phyloP scores from a whole-genome alignment of 2,797 vertebrate genomes.

The Orientallactaga sibirica region DNA sequence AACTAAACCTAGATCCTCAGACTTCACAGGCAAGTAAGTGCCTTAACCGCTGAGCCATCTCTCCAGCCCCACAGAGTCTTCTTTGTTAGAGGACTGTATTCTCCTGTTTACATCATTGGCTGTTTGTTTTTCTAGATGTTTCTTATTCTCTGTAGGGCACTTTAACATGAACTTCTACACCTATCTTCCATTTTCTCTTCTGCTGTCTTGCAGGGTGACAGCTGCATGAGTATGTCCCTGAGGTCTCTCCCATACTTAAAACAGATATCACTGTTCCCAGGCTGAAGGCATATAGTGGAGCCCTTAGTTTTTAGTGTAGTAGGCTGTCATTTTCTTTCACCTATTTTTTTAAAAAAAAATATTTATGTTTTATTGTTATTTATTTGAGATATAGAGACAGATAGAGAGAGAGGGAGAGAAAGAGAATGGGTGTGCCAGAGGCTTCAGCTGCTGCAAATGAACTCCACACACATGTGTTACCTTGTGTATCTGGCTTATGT shows the following conservation, averaged over 20 bases:
- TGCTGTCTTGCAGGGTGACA: background rate
- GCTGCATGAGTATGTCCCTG: background rate
- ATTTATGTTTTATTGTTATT: too few species aligned
- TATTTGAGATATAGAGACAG: too few species aligned
- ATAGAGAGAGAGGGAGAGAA: too few species aligned
- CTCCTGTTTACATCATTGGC: background rate
- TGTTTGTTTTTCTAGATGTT: slow-evolving; percentile 4
- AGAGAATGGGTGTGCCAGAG: too few species aligned
- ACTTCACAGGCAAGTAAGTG: too few species aligned
- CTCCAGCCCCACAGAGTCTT: background rate
- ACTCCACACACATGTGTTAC: too few species aligned
- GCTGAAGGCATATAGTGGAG: background rate
- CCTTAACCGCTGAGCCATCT: too few species aligned
- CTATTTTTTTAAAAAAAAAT: background rate
- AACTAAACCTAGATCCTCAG: too few species aligned
- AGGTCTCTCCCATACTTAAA: background rate
- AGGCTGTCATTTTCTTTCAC: background rate
- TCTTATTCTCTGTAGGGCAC: background rate
- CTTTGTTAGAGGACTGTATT: background rate
- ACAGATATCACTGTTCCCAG: background rate
- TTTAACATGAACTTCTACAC: background rate
- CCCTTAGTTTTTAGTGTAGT: background rate
- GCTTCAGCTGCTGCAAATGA: too few species aligned
- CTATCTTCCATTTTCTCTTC: background rate
- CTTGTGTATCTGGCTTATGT: too few species aligned